Evolutionary conservation across 2,113 vertebrate genomes (phyloP).

Genomic region (Nesospiza acunhae): DNA sequence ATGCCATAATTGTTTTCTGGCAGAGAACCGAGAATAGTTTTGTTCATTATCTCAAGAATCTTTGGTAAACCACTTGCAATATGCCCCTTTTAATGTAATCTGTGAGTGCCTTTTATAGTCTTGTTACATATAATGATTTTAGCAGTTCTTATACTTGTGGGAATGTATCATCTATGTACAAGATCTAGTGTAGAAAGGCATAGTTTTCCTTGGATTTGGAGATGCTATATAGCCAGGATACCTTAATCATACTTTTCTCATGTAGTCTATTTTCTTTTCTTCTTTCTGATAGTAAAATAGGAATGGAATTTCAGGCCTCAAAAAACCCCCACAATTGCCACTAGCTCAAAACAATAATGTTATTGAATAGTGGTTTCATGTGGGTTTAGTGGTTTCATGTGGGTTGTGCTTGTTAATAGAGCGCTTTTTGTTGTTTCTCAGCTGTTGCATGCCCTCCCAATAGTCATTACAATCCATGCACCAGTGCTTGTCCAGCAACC

Average conservation of each 20-base stretch:
- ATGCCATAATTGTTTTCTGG: background rate
- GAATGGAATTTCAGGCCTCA: background rate
- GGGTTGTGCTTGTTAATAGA: background rate
- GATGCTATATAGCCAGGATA: background rate
- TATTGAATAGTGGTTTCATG: background rate
- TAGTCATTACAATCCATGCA: constrained; percentile 69
- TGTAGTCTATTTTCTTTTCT: background rate
- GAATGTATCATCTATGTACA: background rate
- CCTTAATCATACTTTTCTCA: background rate
- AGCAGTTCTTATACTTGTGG: background rate
- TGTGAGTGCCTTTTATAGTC: background rate
- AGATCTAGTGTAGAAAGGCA: background rate
- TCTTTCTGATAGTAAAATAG: background rate
- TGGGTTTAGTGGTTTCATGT: background rate
- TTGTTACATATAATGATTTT: background rate
- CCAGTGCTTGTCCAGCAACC: constrained; percentile 67
- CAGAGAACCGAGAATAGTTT: background rate
- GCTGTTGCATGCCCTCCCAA: constrained; percentile 71
- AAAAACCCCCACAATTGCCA: background rate
- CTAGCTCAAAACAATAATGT: background rate
- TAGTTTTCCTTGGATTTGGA: background rate
- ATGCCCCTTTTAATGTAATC: background rate
- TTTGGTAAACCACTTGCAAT: background rate
- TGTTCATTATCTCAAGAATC: background rate
- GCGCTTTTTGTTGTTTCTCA: constrained; percentile 6